These are phyloP conservation scores for Hydrophis major DNA, from an alignment of 2,797 vertebrate species.

Conservation along the genomic window DNA sequence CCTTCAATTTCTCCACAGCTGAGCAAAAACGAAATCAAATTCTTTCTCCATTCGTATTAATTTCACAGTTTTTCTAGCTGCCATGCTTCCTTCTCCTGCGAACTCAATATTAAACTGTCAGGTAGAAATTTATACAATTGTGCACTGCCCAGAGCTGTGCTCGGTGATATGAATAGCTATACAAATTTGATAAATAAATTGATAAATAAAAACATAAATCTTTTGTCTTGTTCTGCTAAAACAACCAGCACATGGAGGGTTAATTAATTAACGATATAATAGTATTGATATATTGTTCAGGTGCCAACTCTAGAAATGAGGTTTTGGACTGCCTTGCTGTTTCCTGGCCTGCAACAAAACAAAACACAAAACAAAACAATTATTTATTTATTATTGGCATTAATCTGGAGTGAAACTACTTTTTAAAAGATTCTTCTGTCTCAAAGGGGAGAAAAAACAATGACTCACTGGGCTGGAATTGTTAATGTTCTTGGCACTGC, in stretches of 20 bases:
- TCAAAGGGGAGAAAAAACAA: conserved; percentile 46
- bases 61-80: background rate
- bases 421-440: conserved; percentile 46
- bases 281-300: background rate
- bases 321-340: conserved; percentile 29
- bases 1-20: background rate
- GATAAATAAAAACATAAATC: background rate
- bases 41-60: background rate
- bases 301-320: conserved; percentile 43
- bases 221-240: background rate
- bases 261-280: background rate
- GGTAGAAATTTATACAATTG: background rate
- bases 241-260: background rate
- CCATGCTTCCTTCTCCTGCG: background rate
- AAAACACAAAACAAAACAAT: background rate
- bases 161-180: background rate
- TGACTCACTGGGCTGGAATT: conserved; percentile 48
- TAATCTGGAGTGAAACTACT: conserved; percentile 42
- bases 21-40: background rate
- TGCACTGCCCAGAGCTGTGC: background rate
- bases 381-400: conserved; percentile 24
- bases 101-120: background rate
- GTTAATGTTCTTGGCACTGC: conserved; percentile 39
- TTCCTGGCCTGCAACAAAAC: conserved; percentile 26
- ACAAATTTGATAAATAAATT: background rate